A percentile compares a stretch with the other conserved stretches of the same genome.
Conservation (phyloP, 2,888 invertebrate genomes). For the Altica lythri region DNA sequence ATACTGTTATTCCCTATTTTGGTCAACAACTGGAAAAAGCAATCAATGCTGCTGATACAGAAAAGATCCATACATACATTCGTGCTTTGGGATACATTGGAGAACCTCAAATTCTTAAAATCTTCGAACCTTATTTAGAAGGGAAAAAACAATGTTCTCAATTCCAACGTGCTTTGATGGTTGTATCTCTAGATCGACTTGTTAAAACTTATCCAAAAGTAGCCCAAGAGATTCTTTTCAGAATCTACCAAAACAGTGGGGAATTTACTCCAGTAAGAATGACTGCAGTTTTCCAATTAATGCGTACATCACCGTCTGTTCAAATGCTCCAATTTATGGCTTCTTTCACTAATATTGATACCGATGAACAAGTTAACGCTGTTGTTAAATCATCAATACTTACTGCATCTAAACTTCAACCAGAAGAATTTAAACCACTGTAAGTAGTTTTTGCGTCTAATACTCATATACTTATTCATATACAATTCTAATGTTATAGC, state of each 20-base stretch:
- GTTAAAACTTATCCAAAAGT: conserved; percentile 59
- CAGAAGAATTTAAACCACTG: conserved; percentile 33
- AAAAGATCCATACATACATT: conserved; percentile 65
- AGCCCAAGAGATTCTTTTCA: conserved; percentile 65
- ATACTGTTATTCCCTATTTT: conserved; percentile 67
- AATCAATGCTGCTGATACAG: conserved; percentile 61
- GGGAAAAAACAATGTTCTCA: conserved; percentile 62
- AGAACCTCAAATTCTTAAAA: conserved; percentile 64
- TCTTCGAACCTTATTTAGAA: conserved; percentile 71
- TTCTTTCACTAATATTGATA: conserved; percentile 67
- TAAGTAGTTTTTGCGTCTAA: no score
- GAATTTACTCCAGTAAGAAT: conserved; percentile 70
- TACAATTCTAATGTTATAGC: conserved; percentile 48
- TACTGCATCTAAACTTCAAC: conserved; percentile 60
- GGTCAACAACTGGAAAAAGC: conserved; percentile 61
- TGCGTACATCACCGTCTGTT: conserved; percentile 64
- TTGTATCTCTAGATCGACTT: conserved; percentile 63
- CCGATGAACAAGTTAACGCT: conserved; percentile 67
- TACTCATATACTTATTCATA: no score
- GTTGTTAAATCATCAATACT: conserved; percentile 67
- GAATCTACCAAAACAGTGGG: conserved; percentile 68
- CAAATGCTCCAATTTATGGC: conserved; percentile 75
- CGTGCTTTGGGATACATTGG: conserved; percentile 70
- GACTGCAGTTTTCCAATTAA: conserved; percentile 66
- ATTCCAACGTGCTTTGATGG: conserved; percentile 69